Base-by-base conservation (phyloP, 2,888 invertebrate genomes). In the Lepetodrilus schrolli region DNA sequence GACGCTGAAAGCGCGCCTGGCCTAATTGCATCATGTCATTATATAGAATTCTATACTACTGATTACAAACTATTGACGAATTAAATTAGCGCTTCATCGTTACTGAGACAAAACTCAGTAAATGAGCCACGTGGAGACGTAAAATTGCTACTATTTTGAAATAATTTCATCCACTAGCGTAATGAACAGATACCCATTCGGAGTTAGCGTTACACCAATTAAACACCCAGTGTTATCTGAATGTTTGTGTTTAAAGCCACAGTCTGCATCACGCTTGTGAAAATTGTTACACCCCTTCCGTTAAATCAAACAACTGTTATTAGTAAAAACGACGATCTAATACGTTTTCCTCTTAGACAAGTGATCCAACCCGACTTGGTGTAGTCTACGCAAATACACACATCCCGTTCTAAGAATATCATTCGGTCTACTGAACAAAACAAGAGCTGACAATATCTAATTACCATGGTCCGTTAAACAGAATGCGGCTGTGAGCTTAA, bases 11-110 rank as follows among this genome's bases (percentile, higher is more conserved):
- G 68, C 38, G 38, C 26, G 68, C 21, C 68, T 26, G 21, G 10
- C 43, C 43, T 47, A 68, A 68, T 68, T 68, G 47, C 47, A 43
- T 68, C 68, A 68, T 47, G 26, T 68, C 68, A 68, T 68, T 68
- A 68, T 68, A 47, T 38, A 47, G 23, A 30, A 58, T 47, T 68
- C 68, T 47, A 43, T 68, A 68, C 68, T 13, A 7, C 68, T 68
- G 68, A 38, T 68, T 68, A 68, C 26, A 17, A 68, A 20, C n/a
- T 68, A 68, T 68, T 68, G 68, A 68, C 38, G 23, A 26, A 10
- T 47, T 68, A 47, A 47, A 68, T 68, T 26, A 23, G 21, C 23
- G 21, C 21, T 68, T 47, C n/a, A 21, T 13, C 23, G 13, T 21
- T 23, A 13, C 3, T 47, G 68, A 68, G 68, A 43, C 38, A 68